Evolutionary conservation across 2,797 vertebrate genomes (phyloP).

Genomic region (Gambusia yucatana): DNA sequence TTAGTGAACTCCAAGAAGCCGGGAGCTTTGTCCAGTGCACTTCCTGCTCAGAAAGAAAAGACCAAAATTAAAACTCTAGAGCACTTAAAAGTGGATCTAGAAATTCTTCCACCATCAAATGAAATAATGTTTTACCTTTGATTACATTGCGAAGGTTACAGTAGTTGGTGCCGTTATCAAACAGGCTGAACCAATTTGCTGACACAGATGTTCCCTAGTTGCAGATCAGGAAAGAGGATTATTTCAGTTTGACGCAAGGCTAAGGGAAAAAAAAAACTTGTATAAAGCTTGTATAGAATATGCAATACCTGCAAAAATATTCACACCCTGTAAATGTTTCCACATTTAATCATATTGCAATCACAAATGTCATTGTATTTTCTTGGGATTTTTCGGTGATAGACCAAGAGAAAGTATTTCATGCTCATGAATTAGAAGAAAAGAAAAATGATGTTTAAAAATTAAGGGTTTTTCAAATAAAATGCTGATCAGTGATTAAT

Average conservation of each 20-base stretch:
- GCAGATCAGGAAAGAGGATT: background rate
- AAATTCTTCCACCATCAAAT: background rate
- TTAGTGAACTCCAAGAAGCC: conserved; percentile 51
- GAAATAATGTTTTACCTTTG: conserved; percentile 14
- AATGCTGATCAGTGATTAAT: background rate
- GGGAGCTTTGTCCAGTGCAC: conserved; percentile 31
- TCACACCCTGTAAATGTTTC: background rate
- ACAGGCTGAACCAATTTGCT: conserved; percentile 23
- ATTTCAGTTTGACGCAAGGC: background rate
- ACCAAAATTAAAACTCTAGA: background rate
- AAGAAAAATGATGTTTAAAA: background rate
- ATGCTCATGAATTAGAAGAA: background rate
- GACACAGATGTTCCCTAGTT: conserved; percentile 1
- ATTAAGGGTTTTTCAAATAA: background rate
- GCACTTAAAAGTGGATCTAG: background rate
- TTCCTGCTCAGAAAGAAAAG: conserved; percentile 16
- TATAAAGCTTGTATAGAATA: background rate
- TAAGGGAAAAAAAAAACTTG: background rate
- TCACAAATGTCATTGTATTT: background rate
- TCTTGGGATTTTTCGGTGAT: background rate
- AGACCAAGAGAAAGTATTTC: background rate
- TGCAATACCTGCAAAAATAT: background rate
- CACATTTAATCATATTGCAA: background rate
- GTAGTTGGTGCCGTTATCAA: conserved; percentile 56
- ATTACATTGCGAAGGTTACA: conserved; percentile 62